These are phyloP conservation scores for Barnardius zonarius DNA, from an alignment of 2,113 vertebrate genomes.

Conservation along the genomic window DNA sequence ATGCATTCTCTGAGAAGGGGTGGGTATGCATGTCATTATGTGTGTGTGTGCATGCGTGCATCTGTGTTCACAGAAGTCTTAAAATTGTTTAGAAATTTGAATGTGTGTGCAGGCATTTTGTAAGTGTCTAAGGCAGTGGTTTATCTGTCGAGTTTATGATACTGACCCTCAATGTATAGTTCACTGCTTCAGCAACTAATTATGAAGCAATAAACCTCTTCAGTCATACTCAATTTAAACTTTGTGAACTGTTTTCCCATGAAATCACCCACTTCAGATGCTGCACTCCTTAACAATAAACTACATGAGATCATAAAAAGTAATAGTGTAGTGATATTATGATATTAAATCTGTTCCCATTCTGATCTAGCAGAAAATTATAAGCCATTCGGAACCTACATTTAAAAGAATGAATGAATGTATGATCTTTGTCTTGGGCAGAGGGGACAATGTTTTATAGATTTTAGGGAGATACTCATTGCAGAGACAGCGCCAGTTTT, in stretches of 20 bases:
- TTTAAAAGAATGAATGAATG: not conserved
- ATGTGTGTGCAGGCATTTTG: not conserved
- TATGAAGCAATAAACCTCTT: not conserved
- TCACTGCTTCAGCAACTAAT: not conserved
- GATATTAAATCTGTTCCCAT: not conserved
- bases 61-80: not conserved
- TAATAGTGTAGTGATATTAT: not conserved
- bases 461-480: not conserved
- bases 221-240: not conserved
- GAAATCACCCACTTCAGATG: not conserved
- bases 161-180: not conserved
- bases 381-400: not conserved
- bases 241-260: not conserved
- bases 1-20: rapidly evolving
- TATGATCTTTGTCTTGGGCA: not conserved
- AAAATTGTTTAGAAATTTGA: not conserved
- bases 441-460: not conserved
- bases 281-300: not conserved
- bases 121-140: not conserved
- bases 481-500: not conserved
- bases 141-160: not conserved
- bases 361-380: not conserved
- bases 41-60: not conserved
- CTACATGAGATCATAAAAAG: not conserved
- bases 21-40: rapidly evolving